These are phyloP conservation scores for Notodonta ziczac DNA, from an alignment of 2,888 invertebrate genomes.

Conservation along the genomic window DNA sequence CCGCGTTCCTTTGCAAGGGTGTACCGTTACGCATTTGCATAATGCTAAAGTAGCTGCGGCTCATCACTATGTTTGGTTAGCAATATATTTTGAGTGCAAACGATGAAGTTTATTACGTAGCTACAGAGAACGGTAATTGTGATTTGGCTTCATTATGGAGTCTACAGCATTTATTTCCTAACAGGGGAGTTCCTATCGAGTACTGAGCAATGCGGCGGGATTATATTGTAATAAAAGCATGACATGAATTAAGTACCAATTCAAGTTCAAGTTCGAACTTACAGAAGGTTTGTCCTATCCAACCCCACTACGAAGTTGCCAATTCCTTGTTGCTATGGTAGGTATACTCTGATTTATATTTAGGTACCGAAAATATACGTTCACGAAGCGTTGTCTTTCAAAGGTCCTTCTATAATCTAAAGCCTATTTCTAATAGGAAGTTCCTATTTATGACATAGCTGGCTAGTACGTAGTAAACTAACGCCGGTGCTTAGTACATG, in stretches of 20 bases:
- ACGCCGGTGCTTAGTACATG: slow-evolving; percentile 60
- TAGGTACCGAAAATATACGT: neutral
- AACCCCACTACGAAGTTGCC: too few relatives aligned
- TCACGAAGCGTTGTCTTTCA: slow-evolving; percentile 7
- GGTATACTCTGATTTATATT: slow-evolving; percentile 15
- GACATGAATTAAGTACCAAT: too few relatives aligned
- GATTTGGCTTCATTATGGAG: too few relatives aligned
- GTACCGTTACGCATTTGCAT: slow-evolving; percentile 65
- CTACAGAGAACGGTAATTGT: too few relatives aligned
- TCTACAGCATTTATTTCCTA: too few relatives aligned
- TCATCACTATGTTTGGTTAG: slow-evolving; percentile 41
- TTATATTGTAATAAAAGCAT: too few relatives aligned
- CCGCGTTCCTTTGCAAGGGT: slow-evolving; percentile 68
- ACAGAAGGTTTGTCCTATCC: too few relatives aligned
- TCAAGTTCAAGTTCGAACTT: too few relatives aligned
- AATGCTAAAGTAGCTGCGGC: slow-evolving; percentile 42
- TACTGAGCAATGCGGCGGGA: too few relatives aligned
- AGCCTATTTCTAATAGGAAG: neutral
- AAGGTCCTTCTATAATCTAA: slow-evolving; percentile 12
- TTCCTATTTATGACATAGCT: slow-evolving; percentile 30
- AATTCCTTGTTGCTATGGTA: slow-evolving; percentile 11
- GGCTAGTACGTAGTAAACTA: slow-evolving; percentile 54
- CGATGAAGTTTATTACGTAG: too few relatives aligned
- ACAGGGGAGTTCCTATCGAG: too few relatives aligned
- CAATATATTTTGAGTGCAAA: slow-evolving; percentile 11